Conservation (phyloP, 2,113 vertebrate genomes). For the Passer domesticus region DNA sequence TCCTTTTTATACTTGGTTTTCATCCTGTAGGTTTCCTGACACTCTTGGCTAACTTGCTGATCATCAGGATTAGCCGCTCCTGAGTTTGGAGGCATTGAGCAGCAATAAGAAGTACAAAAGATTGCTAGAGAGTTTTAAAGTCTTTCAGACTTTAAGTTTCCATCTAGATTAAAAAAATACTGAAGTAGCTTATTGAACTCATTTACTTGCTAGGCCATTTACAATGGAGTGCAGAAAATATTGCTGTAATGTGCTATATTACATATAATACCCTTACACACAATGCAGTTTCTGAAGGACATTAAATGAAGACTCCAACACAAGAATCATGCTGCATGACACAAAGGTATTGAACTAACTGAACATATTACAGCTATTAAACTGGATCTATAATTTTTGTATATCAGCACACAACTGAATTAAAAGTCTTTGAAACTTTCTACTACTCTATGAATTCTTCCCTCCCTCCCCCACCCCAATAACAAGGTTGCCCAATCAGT, state of each 20-base stretch:
- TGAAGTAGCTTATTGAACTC: not conserved
- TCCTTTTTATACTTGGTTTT: not conserved
- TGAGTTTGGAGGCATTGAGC: not conserved
- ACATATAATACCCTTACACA: not conserved
- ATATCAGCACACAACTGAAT: not conserved
- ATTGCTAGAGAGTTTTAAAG: not conserved
- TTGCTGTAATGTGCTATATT: not conserved
- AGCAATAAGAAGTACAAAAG: not conserved
- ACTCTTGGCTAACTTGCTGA: not conserved
- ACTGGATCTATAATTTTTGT: not conserved
- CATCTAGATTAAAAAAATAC: not conserved
- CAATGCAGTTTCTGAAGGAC: not conserved
- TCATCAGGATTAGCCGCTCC: not conserved
- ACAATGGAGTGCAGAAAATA: not conserved
- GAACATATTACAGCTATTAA: not conserved
- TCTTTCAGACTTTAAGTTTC: not conserved
- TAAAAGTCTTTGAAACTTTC: not conserved
- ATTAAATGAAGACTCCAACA: not conserved
- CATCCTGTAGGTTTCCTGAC: not conserved
- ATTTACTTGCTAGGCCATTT: not conserved
- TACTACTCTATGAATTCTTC: not conserved
- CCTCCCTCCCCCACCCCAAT: not conserved
- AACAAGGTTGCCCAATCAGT: not conserved
- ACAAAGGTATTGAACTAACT: not conserved
- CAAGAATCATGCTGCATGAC: not conserved